Conservation (phyloP, 2,113 vertebrate genomes). For the Hyperopisus bebe region DNA sequence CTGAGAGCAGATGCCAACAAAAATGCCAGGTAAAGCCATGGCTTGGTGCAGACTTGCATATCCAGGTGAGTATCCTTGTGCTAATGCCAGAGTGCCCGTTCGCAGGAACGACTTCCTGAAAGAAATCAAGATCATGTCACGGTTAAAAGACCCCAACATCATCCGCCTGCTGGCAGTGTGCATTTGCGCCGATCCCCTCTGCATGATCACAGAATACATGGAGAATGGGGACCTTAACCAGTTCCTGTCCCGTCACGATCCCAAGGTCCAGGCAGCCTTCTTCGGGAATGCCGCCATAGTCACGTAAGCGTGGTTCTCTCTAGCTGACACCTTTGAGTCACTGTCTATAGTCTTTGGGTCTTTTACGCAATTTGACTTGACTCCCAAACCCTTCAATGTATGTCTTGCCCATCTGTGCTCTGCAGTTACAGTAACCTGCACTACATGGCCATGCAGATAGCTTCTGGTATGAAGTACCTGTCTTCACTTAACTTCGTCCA, state of each 20-base stretch:
- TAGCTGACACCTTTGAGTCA: neutral
- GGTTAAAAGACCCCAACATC: conserved; percentile 96
- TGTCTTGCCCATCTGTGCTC: neutral
- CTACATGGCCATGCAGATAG: conserved; percentile 91
- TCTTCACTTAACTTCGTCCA: conserved; percentile 96
- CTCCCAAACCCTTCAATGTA: neutral
- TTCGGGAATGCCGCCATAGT: conserved; percentile 59
- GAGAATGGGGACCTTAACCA: conserved; percentile 98
- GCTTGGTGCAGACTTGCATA: neutral
- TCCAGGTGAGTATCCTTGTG: neutral
- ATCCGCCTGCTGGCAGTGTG: conserved; percentile 90
- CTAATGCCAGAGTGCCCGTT: neutral
- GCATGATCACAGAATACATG: conserved; percentile 99
- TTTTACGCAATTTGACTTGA: neutral
- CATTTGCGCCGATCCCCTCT: conserved; percentile 82
- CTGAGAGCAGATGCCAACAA: conserved; percentile 93
- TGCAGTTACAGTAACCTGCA: conserved; percentile 74
- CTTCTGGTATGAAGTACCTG: conserved; percentile 96
- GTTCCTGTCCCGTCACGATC: conserved; percentile 88
- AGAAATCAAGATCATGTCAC: conserved; percentile 98
- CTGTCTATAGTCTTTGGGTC: neutral
- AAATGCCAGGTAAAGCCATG: conserved; percentile 77
- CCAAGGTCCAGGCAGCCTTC: conserved; percentile 49
- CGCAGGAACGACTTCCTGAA: conserved; percentile 95
- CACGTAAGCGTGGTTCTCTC: conserved; percentile 60